Evolutionary conservation across 64 coral and sea anemone species (phyloP), one percentile per base, ranked within the genome.

Genomic region (Acropora yongei): DNA sequence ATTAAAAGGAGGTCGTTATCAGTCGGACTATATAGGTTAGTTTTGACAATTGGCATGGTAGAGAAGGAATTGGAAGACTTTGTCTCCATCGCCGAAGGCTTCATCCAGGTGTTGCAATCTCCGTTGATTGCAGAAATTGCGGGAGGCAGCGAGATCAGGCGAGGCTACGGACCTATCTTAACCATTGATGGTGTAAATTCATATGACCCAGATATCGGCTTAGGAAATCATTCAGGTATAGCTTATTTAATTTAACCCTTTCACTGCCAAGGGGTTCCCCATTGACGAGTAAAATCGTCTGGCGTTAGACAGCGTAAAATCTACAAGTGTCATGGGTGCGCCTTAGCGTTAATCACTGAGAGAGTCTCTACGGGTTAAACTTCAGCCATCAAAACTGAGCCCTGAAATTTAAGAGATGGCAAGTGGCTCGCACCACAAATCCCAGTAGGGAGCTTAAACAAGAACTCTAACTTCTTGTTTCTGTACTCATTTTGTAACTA

Each of bases 171-270:
- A 48, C 41, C 74, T 5, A 47, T 78, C 7, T 5, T 96, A 57
- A 51, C 82, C n/a, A 6, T 92, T 43, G 63, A 92, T 84, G 90
- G 82, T 6, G 63, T 86, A 1, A 20, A 30, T 40, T 96, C 94
- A 1, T 68, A 83, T 88, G 94, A 96, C 75, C 89, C 89, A 42
- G 94, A 96, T 57, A 78, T 92, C 30, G 89, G 89, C 8, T 19
- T 53, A 1, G 77, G 76, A 19, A 77, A 72, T 65, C 48, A 78
- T 30, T 68, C 74, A 88, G 94, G 89, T 92, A 85, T 63, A 13
- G 3, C 16, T 63, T 13, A 14, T 8, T 3, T 63, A 13, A 30
- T 30, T 30, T 30, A 30, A 30, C 30, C 30, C 30, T 30, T 30
- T 30, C 30, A 30, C 30, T 30, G 0, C 30, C 30, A 30, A 30